Base-by-base conservation (phyloP, 2,888 invertebrate species). In the Thecocarcelia acutangulata region DNA sequence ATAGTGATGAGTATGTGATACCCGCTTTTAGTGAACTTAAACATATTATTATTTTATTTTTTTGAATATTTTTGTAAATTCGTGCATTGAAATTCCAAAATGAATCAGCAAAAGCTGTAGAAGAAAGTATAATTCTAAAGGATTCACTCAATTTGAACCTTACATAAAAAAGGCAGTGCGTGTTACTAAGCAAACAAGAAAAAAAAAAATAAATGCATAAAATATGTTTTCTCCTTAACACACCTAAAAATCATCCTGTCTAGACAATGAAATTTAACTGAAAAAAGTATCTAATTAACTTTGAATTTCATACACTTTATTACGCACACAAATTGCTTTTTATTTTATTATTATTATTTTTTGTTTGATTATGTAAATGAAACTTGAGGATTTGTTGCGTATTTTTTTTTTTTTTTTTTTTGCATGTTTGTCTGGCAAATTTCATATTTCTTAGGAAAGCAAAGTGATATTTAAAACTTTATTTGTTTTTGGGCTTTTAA, bases 201-300 rank as follows among this genome's bases (percentile, higher is more conserved):
- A 28, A 28, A 28, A 28, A n/a, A 15, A 15, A 0, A 28, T 28
- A 52, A 24, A 54, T 33, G 9, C 3, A 58, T 33, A 9, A 24
- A 24, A 3, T 46, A 15, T 44, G 15, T 40, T 58, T 58, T 40
- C 33, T 33, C 15, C 15, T 56, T 8, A 21, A 74, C 56, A 56
- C 68, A 76, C 61, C 61, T 44, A 17, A 59, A 44, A 66, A 58
- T 58, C 64, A 59, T 69, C 56, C 77, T 70, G 82, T 82, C 82
- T 82, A 78, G 77, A 81, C 81, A 64, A 33, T 42, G 73, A 24
- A 42, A 42, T 58, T 44, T 63, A 48, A 72, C 64, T 58, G 46
- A 15, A 37, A 58, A 68, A 61, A 54, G 81, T 77, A 81, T 81
- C 81, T 81, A 81, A 81, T 81, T 81, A 77, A 77, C 75, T 66